Conservation (phyloP, 2,113 vertebrate species). For the Boleophthalmus pectinirostris region DNA sequence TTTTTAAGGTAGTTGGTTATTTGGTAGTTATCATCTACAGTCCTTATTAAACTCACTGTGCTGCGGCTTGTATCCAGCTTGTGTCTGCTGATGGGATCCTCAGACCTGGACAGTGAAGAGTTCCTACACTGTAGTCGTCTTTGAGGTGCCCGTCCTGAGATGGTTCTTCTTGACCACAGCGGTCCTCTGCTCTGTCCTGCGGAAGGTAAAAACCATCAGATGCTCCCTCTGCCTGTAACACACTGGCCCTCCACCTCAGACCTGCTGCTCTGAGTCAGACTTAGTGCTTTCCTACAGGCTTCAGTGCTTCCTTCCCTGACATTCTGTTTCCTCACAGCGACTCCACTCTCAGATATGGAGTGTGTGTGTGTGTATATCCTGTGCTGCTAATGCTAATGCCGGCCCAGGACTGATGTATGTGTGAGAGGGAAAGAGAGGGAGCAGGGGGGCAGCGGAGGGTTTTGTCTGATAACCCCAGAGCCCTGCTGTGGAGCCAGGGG, state of each 20-base stretch:
- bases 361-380: slow-evolving; percentile 54
- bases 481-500: slow-evolving; percentile 39
- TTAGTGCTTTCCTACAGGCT: slow-evolving; percentile 57
- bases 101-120: slow-evolving; percentile 39
- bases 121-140: slow-evolving; percentile 35
- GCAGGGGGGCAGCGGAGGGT: slow-evolving; percentile 37
- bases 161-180: neutral
- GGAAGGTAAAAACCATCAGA: neutral
- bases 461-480: slow-evolving; percentile 59
- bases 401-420: slow-evolving; percentile 45
- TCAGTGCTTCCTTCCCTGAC: slow-evolving; percentile 68
- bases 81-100: slow-evolving; percentile 29
- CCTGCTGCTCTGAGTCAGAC: slow-evolving; percentile 5
- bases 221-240: neutral
- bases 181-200: neutral
- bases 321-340: slow-evolving; percentile 69
- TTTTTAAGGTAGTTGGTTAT: neutral
- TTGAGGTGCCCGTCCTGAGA: slow-evolving; percentile 6
- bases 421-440: slow-evolving; percentile 15
- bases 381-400: slow-evolving; percentile 42
- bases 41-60: slow-evolving; percentile 51
- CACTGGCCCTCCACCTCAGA: slow-evolving; percentile 9
- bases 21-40: neutral
- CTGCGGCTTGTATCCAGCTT: slow-evolving; percentile 7
- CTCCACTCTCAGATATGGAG: slow-evolving; percentile 56